These are phyloP conservation scores for Ericerus pela DNA, from an alignment of 1,140 invertebrate species.

Conservation along the genomic window DNA sequence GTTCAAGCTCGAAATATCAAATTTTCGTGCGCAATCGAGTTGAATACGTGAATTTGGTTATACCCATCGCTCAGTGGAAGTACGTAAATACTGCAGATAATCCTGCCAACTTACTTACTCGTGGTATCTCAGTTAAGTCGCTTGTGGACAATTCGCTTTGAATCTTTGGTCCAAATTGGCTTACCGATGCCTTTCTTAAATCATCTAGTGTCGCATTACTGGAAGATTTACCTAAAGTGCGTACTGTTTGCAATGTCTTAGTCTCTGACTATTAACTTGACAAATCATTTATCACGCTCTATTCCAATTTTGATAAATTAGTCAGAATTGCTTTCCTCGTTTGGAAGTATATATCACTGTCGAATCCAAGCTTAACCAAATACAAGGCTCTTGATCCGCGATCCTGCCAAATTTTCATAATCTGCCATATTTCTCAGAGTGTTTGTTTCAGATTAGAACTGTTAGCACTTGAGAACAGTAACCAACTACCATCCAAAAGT, in stretches of 20 bases:
- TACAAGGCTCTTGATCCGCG: too few relatives aligned
- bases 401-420: too few relatives aligned
- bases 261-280: too few relatives aligned
- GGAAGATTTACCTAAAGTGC: not conserved
- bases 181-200: not conserved
- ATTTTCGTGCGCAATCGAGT: not conserved
- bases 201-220: not conserved
- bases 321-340: not conserved
- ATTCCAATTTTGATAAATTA: not conserved
- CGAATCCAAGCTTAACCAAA: too few relatives aligned
- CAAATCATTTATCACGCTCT: too few relatives aligned
- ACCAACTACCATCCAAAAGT: not conserved
- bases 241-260: too few relatives aligned
- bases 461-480: not conserved
- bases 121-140: constrained; percentile 6
- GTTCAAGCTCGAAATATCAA: not conserved
- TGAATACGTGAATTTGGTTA: not conserved
- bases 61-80: not conserved
- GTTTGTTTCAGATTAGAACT: not conserved
- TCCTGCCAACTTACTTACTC: constrained; percentile 6
- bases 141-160: not conserved
- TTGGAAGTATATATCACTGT: too few relatives aligned
- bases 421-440: not conserved
- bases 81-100: not conserved
- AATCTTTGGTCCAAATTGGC: not conserved